These are phyloP conservation scores for Ficedula albicollis DNA, from an alignment of 2,797 vertebrate genomes.

Conservation along the genomic window DNA sequence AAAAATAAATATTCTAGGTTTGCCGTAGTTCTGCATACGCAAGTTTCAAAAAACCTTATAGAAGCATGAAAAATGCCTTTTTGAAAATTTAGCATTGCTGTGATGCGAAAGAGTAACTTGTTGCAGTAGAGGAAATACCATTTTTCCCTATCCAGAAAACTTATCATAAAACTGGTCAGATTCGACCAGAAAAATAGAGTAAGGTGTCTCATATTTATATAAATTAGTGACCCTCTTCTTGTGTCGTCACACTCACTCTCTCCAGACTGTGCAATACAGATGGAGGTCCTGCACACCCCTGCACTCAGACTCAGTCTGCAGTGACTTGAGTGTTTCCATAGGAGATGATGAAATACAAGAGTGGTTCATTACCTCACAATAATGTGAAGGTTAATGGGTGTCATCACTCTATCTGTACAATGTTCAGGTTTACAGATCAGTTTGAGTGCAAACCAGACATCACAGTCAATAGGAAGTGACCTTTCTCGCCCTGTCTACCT, in stretches of 20 bases:
- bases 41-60: not conserved
- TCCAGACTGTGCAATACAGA: not conserved
- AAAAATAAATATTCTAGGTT: not conserved
- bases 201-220: not conserved
- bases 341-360: not conserved
- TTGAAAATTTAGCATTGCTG: not conserved
- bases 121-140: not conserved
- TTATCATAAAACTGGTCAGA: not conserved
- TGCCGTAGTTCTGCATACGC: not conserved
- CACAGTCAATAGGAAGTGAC: not conserved
- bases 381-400: constrained; percentile 22
- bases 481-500: not conserved
- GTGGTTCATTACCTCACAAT: not conserved
- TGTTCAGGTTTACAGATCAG: constrained; percentile 3
- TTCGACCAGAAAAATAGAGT: not conserved
- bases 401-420: not conserved
- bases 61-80: not conserved
- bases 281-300: not conserved
- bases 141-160: not conserved
- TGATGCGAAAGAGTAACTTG: not conserved
- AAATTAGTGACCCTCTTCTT: not conserved
- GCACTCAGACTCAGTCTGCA: not conserved
- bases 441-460: not conserved
- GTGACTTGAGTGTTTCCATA: not conserved
- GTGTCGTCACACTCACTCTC: not conserved